These are phyloP conservation scores for Neosilurus hyrtlii DNA, from an alignment of 2,797 vertebrate species.

Conservation along the genomic window DNA sequence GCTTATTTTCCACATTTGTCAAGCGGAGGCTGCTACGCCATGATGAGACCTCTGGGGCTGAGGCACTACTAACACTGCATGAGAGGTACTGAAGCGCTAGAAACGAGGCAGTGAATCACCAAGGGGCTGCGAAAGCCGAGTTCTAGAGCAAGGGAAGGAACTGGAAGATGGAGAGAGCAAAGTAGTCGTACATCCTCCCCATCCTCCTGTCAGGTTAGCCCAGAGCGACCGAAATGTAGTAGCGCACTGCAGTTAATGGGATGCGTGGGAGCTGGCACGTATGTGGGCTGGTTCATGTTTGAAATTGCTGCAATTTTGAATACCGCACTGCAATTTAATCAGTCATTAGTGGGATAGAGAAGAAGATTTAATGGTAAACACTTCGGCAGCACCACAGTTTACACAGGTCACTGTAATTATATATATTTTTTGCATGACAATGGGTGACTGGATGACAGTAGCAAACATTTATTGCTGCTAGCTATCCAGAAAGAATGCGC, in stretches of 20 bases:
- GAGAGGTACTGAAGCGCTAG: constrained; percentile 39
- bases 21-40: constrained; percentile 41
- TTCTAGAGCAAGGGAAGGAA: constrained; percentile 24
- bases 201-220: constrained; percentile 33
- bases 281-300: constrained; percentile 24
- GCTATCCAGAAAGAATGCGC: background rate
- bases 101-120: constrained; percentile 37
- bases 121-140: constrained; percentile 21
- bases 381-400: constrained; percentile 21
- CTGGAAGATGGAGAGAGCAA: constrained; percentile 26
- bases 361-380: constrained; percentile 13
- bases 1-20: constrained; percentile 52
- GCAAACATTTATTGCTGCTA: background rate
- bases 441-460: background rate
- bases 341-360: constrained; percentile 31
- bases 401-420: background rate
- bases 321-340: constrained; percentile 21
- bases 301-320: constrained; percentile 40
- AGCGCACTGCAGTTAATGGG: constrained; percentile 44
- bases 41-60: constrained; percentile 45
- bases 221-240: constrained; percentile 17
- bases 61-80: constrained; percentile 36
- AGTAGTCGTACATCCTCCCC: constrained; percentile 19
- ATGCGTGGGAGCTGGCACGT: constrained; percentile 35
- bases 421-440: background rate